A percentile compares a stretch with the other conserved stretches of the same genome.
These are phyloP conservation scores for Corythornis cristatus DNA, from an alignment of 2,113 vertebrate species.

Conservation along the genomic window DNA sequence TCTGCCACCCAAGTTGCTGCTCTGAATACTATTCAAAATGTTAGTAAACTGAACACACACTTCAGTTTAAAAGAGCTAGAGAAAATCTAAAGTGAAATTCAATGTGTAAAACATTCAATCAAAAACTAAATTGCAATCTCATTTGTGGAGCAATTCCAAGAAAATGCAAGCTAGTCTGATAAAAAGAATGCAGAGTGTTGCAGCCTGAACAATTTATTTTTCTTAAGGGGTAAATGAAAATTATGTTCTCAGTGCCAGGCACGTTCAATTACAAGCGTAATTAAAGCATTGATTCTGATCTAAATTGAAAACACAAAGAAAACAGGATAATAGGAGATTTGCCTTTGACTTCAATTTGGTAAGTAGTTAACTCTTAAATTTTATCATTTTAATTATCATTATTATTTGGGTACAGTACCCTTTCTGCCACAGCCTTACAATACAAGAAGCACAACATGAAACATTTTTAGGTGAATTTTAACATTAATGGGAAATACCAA, in stretches of 20 bases:
- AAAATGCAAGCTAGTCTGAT: slow-evolving; percentile 27
- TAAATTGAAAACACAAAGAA: neutral
- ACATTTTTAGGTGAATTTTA: neutral
- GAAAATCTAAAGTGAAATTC: slow-evolving; percentile 61
- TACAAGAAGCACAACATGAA: neutral
- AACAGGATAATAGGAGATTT: neutral
- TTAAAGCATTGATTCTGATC: slow-evolving; percentile 15
- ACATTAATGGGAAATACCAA: neutral
- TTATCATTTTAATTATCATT: neutral
- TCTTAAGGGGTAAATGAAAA: slow-evolving; percentile 13
- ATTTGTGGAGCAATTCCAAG: slow-evolving; percentile 46
- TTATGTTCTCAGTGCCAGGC: slow-evolving; percentile 6
- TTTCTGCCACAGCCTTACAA: neutral
- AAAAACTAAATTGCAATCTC: slow-evolving; percentile 46
- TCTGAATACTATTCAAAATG: neutral
- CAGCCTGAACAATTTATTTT: slow-evolving; percentile 31
- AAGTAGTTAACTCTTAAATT: neutral
- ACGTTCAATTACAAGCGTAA: slow-evolving; percentile 3
- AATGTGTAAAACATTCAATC: slow-evolving; percentile 54
- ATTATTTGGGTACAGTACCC: neutral
- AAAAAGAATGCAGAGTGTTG: slow-evolving; percentile 26
- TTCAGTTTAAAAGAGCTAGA: neutral
- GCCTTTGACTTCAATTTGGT: neutral
- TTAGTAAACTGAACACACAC: neutral
- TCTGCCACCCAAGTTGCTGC: neutral